These are phyloP conservation scores for Ruditapes philippinarum DNA, from an alignment of 1,140 invertebrate species.

Conservation along the genomic window DNA sequence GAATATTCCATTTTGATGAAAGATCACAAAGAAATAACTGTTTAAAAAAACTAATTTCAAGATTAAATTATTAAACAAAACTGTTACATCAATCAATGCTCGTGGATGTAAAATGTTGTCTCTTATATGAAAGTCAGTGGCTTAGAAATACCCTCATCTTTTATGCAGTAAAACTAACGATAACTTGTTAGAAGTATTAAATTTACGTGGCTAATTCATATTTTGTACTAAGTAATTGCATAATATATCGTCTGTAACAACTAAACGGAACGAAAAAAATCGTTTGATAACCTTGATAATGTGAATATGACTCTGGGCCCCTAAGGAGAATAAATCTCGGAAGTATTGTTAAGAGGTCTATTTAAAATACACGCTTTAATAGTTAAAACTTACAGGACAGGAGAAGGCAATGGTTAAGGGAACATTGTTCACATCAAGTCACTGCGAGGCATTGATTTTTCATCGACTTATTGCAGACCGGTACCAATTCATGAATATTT, in stretches of 20 bases:
- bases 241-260: neutral
- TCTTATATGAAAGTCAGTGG: neutral
- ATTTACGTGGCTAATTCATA: neutral
- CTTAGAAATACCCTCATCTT: neutral
- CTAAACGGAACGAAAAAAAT: neutral
- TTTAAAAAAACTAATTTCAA: too few species aligned
- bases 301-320: neutral
- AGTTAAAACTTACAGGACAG: neutral
- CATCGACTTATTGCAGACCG: neutral
- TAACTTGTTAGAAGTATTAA: neutral
- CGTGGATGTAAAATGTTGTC: too few species aligned
- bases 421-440: constrained; percentile 3
- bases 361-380: constrained; percentile 9
- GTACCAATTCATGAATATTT: constrained; percentile 38
- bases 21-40: too few species aligned
- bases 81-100: too few species aligned
- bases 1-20: too few species aligned
- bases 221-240: neutral
- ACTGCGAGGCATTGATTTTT: constrained; percentile 35
- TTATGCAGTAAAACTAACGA: neutral
- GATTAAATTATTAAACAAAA: too few species aligned
- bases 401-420: neutral
- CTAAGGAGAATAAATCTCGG: constrained; percentile 29
- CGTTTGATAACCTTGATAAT: neutral
- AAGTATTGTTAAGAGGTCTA: neutral